Percentiles rank a stretch among this genome's conserved stretches.
Evolutionary conservation across 2,888 invertebrate species (phyloP).

Genomic region (Clusia tigrina): DNA sequence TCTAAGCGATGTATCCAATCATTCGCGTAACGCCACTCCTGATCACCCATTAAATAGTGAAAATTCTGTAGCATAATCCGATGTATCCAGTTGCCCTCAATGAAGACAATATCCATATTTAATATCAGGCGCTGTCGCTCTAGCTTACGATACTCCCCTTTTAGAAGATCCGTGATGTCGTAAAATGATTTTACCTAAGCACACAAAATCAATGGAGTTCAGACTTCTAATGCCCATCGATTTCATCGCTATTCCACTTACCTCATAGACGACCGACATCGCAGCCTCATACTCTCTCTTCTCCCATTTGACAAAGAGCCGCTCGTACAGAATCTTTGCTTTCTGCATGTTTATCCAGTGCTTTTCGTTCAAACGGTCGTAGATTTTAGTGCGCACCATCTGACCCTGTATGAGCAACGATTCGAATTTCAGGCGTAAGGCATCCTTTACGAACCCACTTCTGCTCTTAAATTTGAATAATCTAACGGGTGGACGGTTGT

Average conservation of each 20-base stretch:
- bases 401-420: slow-evolving; percentile 59
- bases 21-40: slow-evolving; percentile 57
- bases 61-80: slow-evolving; percentile 62
- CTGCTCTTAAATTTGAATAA: slow-evolving; percentile 55
- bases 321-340: slow-evolving; percentile 48
- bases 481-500: slow-evolving; percentile 51
- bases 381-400: slow-evolving; percentile 57
- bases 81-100: slow-evolving; percentile 60
- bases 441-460: slow-evolving; percentile 51
- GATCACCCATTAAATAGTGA: slow-evolving; percentile 60
- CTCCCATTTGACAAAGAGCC: slow-evolving; percentile 59
- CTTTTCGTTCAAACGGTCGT: slow-evolving; percentile 53
- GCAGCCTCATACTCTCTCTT: slow-evolving; percentile 58
- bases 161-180: slow-evolving; percentile 54
- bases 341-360: slow-evolving; percentile 54
- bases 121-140: slow-evolving; percentile 49
- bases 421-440: slow-evolving; percentile 58
- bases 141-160: slow-evolving; percentile 45
- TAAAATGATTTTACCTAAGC: slow-evolving; percentile 53
- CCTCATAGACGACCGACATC: slow-evolving; percentile 54
- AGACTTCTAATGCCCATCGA: not conserved
- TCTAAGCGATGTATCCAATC: slow-evolving; percentile 59
- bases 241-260: too few species aligned
- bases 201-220: not conserved
- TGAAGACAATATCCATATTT: slow-evolving; percentile 62